Evolutionary conservation across 2,888 invertebrate species (phyloP), one percentile per base, ranked within the genome.

Genomic region (Trichopria drosophilae): DNA sequence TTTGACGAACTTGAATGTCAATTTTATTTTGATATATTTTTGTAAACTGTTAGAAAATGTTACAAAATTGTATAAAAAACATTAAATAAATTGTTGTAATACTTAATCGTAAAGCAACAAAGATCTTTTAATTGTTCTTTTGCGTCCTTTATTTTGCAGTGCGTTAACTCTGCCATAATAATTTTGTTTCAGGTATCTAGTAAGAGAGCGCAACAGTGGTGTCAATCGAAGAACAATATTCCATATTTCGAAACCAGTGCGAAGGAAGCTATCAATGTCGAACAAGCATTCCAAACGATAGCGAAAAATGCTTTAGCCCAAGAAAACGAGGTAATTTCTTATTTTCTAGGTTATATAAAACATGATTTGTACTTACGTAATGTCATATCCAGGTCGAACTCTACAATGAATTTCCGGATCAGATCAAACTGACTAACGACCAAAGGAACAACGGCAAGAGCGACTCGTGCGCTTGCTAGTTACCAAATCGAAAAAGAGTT

Each of bases 231-330:
- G 82, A 97, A 97, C 76, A 93, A 93, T 78, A 96, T 99, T 73
- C 98, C 99, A 35, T 99, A 97, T 76, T 99, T 95, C 76, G 99
- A 99, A 81, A 99, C 99, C 43, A 96, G 95, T 75, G 99, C 99
- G 66, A 99, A 99, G 80, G 99, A 99, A 77, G 97, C 95, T 53
- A 87, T 96, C 63, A 99, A 99, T 76, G 98, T 99, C 48, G 99
- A 99, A 78, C 88, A 96, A 78, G 99, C 99, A 64, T 99, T 99
- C 81, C 91, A 96, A 78, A 96, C 96, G 57, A 98, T 99, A 75
- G 99, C 98, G 50, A 90, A 95, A 73, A 96, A 96, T 78, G 99
- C 97, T 39, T 80, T 99, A 67, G 94, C 94, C 40, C 92, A 92
- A 76, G 91, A 91, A 75, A 87, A 85, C 61, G 92, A 93, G 79